Percentiles rank a stretch among this genome's conserved stretches.
Evolutionary conservation across 2,888 invertebrate species (phyloP).

Genomic region (Caradrina clavipalpis): DNA sequence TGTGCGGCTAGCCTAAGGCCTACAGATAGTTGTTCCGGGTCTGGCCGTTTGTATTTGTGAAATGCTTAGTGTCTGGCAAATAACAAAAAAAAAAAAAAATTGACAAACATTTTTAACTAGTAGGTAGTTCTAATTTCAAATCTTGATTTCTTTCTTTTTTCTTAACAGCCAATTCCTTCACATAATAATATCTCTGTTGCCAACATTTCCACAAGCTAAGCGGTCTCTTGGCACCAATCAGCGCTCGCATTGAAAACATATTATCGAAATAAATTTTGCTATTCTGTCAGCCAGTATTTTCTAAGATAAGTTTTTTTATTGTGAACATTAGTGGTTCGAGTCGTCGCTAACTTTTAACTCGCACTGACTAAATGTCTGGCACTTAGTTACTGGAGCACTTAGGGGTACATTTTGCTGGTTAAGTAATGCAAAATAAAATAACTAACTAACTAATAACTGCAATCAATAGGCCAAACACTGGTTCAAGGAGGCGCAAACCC

Average conservation of each 20-base stretch:
- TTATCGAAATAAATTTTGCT: slow-evolving; percentile 51
- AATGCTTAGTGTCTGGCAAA: no score
- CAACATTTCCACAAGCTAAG: slow-evolving; percentile 32
- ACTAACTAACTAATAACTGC: no score
- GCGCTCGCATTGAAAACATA: slow-evolving; percentile 43
- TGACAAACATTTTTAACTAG: no score
- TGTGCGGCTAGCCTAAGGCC: no score
- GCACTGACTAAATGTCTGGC: slow-evolving; percentile 35
- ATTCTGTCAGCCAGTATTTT: slow-evolving; percentile 14
- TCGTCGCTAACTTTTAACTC: slow-evolving; percentile 49
- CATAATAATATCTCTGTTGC: slow-evolving; percentile 16
- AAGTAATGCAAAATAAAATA: slow-evolving; percentile 7
- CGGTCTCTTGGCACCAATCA: slow-evolving; percentile 48
- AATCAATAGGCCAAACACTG: no score
- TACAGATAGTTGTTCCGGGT: no score
- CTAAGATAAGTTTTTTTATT: slow-evolving; percentile 38
- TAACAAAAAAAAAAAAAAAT: no score
- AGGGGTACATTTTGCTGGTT: slow-evolving; percentile 28
- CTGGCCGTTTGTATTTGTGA: no score
- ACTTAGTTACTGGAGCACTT: slow-evolving; percentile 43
- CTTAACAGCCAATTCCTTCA: slow-evolving; percentile 12
- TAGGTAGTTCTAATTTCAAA: not conserved
- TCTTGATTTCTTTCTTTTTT: not conserved
- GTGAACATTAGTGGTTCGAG: slow-evolving; percentile 47
- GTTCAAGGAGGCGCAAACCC: no score